A percentile compares a stretch with the other conserved stretches of the same genome.
Evolutionary conservation across 2,888 invertebrate genomes (phyloP).

Genomic region (Drosophila pseudotalamancana): DNA sequence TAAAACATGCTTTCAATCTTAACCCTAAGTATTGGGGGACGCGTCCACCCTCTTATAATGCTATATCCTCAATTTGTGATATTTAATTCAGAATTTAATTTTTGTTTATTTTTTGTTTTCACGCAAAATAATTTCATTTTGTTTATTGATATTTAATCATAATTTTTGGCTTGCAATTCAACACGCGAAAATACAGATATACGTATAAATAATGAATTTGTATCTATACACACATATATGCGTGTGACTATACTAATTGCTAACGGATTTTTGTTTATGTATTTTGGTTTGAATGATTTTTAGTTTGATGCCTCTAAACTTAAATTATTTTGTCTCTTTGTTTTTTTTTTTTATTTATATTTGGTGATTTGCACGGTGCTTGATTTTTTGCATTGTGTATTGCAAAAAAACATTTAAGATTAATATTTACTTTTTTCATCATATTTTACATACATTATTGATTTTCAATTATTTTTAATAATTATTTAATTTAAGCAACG

Average conservation of each 20-base stretch:
- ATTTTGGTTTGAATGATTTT: constrained; percentile 21
- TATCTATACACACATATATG: constrained; percentile 15
- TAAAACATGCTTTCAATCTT: constrained; percentile 53
- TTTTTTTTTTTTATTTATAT: constrained; percentile 34
- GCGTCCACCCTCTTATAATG: not conserved
- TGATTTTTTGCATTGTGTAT: constrained; percentile 66
- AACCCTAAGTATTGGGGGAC: constrained; percentile 50
- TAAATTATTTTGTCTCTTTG: constrained; percentile 35
- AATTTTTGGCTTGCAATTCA: constrained; percentile 34
- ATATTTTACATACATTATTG: constrained; percentile 68
- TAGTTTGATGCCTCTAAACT: constrained; percentile 49
- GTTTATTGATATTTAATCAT: constrained; percentile 14
- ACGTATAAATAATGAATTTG: not conserved
- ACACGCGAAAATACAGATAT: constrained; percentile 28
- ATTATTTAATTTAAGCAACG: constrained; percentile 58
- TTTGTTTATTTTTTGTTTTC: constrained; percentile 16
- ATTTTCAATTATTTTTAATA: constrained; percentile 72
- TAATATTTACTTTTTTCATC: constrained; percentile 32
- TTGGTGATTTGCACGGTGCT: constrained; percentile 60
- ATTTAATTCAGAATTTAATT: constrained; percentile 1
- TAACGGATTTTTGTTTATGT: constrained; percentile 40
- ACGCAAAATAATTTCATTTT: constrained; percentile 3
- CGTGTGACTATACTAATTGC: constrained; percentile 52
- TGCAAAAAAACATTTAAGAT: constrained; percentile 39
- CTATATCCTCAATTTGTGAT: not conserved